Percentiles rank a stretch among this genome's conserved stretches.
Conservation (phyloP, 2,113 vertebrate genomes). For the Vombatus ursinus region DNA sequence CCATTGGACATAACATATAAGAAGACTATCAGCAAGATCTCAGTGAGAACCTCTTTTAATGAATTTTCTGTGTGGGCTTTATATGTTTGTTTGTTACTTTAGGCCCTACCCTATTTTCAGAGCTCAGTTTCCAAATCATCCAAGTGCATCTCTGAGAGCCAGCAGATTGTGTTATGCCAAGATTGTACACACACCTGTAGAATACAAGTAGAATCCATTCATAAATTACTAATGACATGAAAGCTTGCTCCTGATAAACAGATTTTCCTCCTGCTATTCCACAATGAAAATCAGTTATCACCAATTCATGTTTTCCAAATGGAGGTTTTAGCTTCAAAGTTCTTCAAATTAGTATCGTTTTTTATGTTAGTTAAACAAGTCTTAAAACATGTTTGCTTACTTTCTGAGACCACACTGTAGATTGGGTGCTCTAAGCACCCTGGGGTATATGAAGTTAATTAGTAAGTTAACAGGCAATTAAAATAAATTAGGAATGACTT, state of each 20-base stretch:
- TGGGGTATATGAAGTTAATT: conserved; percentile 4
- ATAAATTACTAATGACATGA: not conserved
- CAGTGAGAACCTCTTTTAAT: not conserved
- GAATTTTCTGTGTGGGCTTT: not conserved
- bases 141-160: not conserved
- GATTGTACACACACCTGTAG: conserved; percentile 21
- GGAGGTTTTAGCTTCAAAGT: not conserved
- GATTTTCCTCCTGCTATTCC: not conserved
- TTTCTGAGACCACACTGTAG: not conserved
- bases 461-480: conserved; percentile 4
- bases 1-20: not conserved
- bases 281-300: not conserved
- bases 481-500: not conserved
- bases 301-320: not conserved
- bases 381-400: conserved; percentile 11
- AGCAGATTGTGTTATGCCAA: not conserved
- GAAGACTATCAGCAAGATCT: not conserved
- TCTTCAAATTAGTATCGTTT: not conserved
- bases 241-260: conserved; percentile 7
- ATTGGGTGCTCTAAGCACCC: not conserved
- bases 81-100: not conserved
- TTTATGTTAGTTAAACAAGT: not conserved
- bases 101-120: not conserved
- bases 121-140: not conserved
- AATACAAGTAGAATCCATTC: not conserved